These are phyloP conservation scores for Drosophila nigricruria DNA, from an alignment of 2,888 invertebrate genomes.

Conservation along the genomic window DNA sequence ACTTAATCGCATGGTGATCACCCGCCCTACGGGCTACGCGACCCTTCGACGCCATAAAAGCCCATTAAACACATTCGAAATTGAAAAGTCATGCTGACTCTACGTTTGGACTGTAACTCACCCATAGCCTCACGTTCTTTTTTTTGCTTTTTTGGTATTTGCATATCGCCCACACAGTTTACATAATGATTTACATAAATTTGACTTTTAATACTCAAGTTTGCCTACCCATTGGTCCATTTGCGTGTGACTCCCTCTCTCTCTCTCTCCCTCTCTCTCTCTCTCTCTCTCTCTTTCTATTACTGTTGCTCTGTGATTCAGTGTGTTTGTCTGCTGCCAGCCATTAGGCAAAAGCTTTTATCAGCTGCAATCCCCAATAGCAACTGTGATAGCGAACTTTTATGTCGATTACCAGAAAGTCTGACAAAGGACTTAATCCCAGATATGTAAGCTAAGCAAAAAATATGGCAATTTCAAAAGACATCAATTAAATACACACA, in stretches of 20 bases:
- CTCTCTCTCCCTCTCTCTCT: not conserved
- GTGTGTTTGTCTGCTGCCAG: slow-evolving; percentile 18
- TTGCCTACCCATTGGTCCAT: slow-evolving; percentile 38
- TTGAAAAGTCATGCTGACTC: slow-evolving; percentile 72
- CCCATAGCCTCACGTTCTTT: slow-evolving; percentile 5
- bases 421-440: slow-evolving; percentile 50
- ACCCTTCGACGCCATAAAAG: slow-evolving; percentile 41
- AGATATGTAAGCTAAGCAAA: slow-evolving; percentile 29
- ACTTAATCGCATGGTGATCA: slow-evolving; percentile 39
- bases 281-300: not conserved
- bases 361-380: slow-evolving; percentile 34
- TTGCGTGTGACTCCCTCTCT: not conserved
- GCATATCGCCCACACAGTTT: slow-evolving; percentile 54
- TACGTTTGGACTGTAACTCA: slow-evolving; percentile 2
- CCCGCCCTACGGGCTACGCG: slow-evolving; percentile 12
- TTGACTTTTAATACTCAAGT: slow-evolving; percentile 73
- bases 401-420: slow-evolving; percentile 60
- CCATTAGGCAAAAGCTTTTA: slow-evolving; percentile 63
- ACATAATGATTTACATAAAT: slow-evolving; percentile 75
- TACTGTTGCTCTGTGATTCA: not conserved
- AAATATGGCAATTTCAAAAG: slow-evolving; percentile 19
- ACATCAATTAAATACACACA: slow-evolving; percentile 20
- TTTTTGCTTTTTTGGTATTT: slow-evolving; percentile 28
- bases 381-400: slow-evolving; percentile 41
- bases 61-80: slow-evolving; percentile 66